Percentiles rank a stretch among this genome's conserved stretches.
Conservation (phyloP, 1,140 invertebrate genomes). For the Bombus terrestris region DNA sequence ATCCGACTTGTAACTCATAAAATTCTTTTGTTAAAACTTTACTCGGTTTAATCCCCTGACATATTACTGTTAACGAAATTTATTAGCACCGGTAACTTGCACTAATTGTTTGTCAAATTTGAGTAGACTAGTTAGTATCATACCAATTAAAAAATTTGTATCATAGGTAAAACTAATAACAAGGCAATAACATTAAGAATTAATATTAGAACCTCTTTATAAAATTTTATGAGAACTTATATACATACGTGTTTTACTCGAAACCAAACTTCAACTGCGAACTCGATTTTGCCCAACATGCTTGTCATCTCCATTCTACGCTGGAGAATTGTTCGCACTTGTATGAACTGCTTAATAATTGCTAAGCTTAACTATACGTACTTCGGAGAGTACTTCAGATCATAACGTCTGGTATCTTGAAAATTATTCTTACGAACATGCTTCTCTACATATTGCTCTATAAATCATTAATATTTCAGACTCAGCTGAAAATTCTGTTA, state of each 20-base stretch:
- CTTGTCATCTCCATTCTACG: neutral
- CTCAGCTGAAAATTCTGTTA: neutral
- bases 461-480: neutral
- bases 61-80: too few species aligned
- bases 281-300: neutral
- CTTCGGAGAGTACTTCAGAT: neutral
- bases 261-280: neutral
- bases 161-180: neutral
- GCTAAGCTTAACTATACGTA: neutral
- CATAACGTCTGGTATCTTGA: neutral
- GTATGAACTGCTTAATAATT: constrained; percentile 4
- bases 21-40: too few species aligned
- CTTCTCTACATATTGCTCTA: too few species aligned
- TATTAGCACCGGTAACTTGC: too few species aligned
- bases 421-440: neutral
- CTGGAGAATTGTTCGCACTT: neutral
- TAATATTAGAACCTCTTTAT: neutral
- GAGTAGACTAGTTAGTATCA: too few species aligned
- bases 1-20: too few species aligned
- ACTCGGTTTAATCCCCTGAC: too few species aligned
- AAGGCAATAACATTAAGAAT: neutral
- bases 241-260: neutral
- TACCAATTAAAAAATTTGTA: too few species aligned
- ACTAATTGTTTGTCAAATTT: too few species aligned
- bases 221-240: neutral